These are phyloP conservation scores for Anagrus nilaparvatae DNA, from an alignment of 1,140 invertebrate species.

Conservation along the genomic window DNA sequence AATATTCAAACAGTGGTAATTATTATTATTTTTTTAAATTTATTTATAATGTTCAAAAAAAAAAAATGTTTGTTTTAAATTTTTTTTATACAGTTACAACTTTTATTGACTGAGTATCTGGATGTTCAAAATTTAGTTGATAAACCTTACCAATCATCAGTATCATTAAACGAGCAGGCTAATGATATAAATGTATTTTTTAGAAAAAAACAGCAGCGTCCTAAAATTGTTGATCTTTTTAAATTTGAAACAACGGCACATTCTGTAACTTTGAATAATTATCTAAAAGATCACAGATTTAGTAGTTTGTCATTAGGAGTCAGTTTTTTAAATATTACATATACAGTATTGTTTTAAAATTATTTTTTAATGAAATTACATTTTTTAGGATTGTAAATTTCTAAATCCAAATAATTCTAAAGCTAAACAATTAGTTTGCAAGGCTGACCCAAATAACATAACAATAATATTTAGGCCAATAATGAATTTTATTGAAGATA, in stretches of 20 bases:
- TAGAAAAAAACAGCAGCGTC: conserved; percentile 52
- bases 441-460: conserved; percentile 64
- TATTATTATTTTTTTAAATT: conserved; percentile 16
- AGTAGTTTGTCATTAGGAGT: conserved; percentile 25
- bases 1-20: conserved; percentile 79
- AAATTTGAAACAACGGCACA: conserved; percentile 73
- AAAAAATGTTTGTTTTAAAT: conserved; percentile 3
- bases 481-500: conserved; percentile 65
- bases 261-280: conserved; percentile 56
- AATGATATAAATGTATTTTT: conserved; percentile 57
- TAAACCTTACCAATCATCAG: conserved; percentile 45
- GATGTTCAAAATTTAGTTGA: conserved; percentile 64
- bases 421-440: conserved; percentile 56
- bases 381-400: conserved; percentile 24
- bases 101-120: conserved; percentile 70
- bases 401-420: too few relatives aligned
- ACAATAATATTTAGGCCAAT: conserved; percentile 65
- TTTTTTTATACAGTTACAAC: conserved; percentile 53
- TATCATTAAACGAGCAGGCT: conserved; percentile 47
- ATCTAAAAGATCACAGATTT: conserved; percentile 49
- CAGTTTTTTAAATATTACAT: conserved; percentile 12
- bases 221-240: conserved; percentile 54
- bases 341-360: conserved; percentile 5
- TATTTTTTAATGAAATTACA: conserved; percentile 4
- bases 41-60: conserved; percentile 1